A percentile compares a stretch with the other conserved stretches of the same genome.
phyloP scores from a whole-genome alignment of 2,113 vertebrate genomes.

The Brachionichthys hirsutus region DNA sequence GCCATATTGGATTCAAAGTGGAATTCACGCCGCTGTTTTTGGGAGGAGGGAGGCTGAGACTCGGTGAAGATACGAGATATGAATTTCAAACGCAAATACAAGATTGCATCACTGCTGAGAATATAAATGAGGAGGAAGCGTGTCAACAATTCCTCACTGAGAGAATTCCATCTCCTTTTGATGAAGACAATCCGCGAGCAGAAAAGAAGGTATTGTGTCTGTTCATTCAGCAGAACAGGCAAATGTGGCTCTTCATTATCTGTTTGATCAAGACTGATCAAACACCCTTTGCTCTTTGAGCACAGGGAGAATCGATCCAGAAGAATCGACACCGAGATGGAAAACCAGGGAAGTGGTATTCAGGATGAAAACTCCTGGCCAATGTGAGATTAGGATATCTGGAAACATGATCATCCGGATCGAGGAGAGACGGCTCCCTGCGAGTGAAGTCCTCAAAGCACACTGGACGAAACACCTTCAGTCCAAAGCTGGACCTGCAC shows the following conservation, averaged over 20 bases:
- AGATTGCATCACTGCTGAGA: conserved; percentile 64
- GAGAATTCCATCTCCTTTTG: conserved; percentile 40
- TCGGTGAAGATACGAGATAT: conserved; percentile 42
- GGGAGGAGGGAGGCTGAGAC: conserved; percentile 23
- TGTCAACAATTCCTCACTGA: conserved; percentile 37
- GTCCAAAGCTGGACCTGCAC: conserved; percentile 5
- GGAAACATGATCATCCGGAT: conserved; percentile 28
- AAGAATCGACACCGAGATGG: background rate
- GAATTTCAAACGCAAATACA: conserved; percentile 62
- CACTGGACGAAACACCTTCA: conserved; percentile 7
- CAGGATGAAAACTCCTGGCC: conserved; percentile 28
- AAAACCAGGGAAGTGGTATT: conserved; percentile 4
- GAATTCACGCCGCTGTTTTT: conserved; percentile 33
- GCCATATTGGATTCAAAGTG: conserved; percentile 37
- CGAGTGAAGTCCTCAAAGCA: background rate
- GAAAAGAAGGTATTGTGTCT: conserved; percentile 9
- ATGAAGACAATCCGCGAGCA: conserved; percentile 32
- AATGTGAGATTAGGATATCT: conserved; percentile 27
- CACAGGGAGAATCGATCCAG: background rate
- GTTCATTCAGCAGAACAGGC: conserved; percentile 7
- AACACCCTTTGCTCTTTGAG: background rate
- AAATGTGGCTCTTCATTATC: conserved; percentile 18
- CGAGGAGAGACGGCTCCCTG: conserved; percentile 9
- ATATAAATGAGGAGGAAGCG: conserved; percentile 43
- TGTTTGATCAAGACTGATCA: conserved; percentile 22